Evolutionary conservation across 2,113 vertebrate species (phyloP).

Genomic region (Ochotona curzoniae): DNA sequence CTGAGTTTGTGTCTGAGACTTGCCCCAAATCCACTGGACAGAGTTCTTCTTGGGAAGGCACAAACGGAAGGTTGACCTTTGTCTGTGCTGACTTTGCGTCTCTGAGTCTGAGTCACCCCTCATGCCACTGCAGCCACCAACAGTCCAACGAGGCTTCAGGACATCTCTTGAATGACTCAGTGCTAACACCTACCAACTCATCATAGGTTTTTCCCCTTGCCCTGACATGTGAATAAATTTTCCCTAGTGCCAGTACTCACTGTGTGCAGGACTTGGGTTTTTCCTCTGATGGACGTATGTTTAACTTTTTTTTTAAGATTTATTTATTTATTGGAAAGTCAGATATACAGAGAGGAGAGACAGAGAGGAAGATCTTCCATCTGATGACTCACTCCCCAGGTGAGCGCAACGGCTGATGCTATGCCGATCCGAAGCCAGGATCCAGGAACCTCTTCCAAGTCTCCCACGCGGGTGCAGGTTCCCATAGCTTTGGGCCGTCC

Average conservation of each 20-base stretch:
- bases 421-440: too few relatives aligned
- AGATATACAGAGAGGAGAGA: too few relatives aligned
- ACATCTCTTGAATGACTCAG: neutral
- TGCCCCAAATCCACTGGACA: neutral
- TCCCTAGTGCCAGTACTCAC: too few relatives aligned
- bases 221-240: neutral
- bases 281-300: neutral
- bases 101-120: neutral
- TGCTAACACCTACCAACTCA: neutral
- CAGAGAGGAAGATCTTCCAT: too few relatives aligned
- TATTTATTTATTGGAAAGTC: too few relatives aligned
- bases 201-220: too few relatives aligned
- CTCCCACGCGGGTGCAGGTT: too few relatives aligned
- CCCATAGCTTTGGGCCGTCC: too few relatives aligned
- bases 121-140: neutral
- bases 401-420: too few relatives aligned
- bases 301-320: too few relatives aligned
- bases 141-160: neutral
- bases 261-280: neutral
- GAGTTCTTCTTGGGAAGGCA: neutral
- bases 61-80: neutral
- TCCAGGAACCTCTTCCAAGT: too few relatives aligned
- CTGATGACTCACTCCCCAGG: too few relatives aligned
- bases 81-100: neutral
- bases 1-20: neutral